A percentile compares a stretch with the other conserved stretches of the same genome.
phyloP scores from a whole-genome alignment of 2,888 invertebrate genomes.

The Limnephilus marmoratus region DNA sequence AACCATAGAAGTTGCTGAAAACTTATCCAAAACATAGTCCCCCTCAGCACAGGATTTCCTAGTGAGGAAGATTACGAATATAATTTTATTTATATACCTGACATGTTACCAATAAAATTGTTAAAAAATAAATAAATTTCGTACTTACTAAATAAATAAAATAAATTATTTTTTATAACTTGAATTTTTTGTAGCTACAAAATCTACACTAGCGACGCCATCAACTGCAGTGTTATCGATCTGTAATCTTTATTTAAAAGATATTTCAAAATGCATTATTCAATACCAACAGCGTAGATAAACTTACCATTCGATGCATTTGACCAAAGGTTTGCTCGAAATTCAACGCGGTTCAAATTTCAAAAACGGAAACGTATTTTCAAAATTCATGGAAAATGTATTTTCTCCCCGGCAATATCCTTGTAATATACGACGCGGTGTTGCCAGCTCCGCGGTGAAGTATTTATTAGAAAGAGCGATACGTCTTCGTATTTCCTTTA shows the following conservation, averaged over 20 bases:
- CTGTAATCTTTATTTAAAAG: not conserved
- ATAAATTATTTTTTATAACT: not conserved
- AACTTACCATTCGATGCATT: not conserved
- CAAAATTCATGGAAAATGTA: constrained; percentile 7
- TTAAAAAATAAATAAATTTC: no score
- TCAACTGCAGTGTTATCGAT: not conserved
- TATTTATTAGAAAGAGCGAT: constrained; percentile 5
- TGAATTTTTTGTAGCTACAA: not conserved
- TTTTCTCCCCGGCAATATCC: not conserved
- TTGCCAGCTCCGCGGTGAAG: not conserved
- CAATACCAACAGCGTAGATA: not conserved
- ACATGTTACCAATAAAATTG: no score
- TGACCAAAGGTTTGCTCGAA: not conserved
- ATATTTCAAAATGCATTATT: not conserved
- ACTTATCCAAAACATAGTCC: no score
- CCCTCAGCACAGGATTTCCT: no score
- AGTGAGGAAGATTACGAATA: no score
- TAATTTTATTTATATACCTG: no score
- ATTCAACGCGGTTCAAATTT: not conserved
- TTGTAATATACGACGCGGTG: not conserved
- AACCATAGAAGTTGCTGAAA: no score
- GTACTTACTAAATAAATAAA: no score
- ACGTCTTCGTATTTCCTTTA: not conserved
- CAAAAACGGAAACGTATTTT: not conserved
- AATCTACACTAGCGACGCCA: not conserved